Percentiles rank a stretch among this genome's conserved stretches.
Evolutionary conservation across 2,888 invertebrate genomes (phyloP).

Genomic region (Lithophane semibrunnea): DNA sequence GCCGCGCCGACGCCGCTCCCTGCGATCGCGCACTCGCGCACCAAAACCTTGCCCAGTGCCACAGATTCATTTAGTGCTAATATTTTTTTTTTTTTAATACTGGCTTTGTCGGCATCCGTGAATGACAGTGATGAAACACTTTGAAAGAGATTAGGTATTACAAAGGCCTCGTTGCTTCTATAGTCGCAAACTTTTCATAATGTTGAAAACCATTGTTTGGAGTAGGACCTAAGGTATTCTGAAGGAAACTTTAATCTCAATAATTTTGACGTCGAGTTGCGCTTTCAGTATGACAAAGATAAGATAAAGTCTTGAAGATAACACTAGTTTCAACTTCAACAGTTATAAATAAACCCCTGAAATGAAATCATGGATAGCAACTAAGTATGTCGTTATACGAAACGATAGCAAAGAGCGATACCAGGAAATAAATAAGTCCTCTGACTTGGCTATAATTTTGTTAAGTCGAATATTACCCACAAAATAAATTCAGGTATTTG

Average conservation of each 20-base stretch:
- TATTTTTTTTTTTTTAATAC: conserved; percentile 20
- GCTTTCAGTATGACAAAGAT: conserved; percentile 38
- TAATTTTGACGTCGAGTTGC: conserved; percentile 2
- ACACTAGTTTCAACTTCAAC: conserved; percentile 5
- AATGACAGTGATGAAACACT: neutral
- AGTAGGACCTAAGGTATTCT: neutral
- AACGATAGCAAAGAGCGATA: conserved; percentile 1
- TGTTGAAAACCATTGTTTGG: conserved; percentile 10
- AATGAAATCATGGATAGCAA: conserved; percentile 7
- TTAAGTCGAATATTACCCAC: neutral
- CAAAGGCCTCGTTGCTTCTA: neutral
- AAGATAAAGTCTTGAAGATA: conserved; percentile 54
- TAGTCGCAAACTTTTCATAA: conserved; percentile 1
- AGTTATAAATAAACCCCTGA: conserved; percentile 8
- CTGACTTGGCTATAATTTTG: neutral
- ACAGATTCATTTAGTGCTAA: conserved; percentile 50
- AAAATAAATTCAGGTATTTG: conserved; percentile 7
- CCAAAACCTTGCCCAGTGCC: conserved; percentile 50
- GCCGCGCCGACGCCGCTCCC: conserved; percentile 51
- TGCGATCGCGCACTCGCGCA: conserved; percentile 44
- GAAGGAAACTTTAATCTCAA: conserved; percentile 14
- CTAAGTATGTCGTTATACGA: neutral
- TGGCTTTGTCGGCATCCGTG: conserved; percentile 25
- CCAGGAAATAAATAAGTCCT: conserved; percentile 43
- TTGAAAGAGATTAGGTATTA: neutral